Percentiles rank a stretch among this genome's conserved stretches.
These are phyloP conservation scores for Pseudococcus longispinus DNA, from an alignment of 2,888 invertebrate genomes.

Conservation along the genomic window DNA sequence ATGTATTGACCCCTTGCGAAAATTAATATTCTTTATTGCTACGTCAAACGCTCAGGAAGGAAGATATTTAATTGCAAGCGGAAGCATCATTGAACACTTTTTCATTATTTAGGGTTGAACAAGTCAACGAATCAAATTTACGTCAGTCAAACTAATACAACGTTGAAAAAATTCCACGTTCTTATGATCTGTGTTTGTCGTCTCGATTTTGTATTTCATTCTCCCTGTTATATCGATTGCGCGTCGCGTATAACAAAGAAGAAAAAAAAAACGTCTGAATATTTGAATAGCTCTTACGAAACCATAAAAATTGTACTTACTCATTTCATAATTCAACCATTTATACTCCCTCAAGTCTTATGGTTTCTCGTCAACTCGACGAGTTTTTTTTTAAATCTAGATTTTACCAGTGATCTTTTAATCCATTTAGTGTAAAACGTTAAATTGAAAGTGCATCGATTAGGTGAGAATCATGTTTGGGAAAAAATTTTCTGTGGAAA, in stretches of 20 bases:
- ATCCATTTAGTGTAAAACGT: constrained; percentile 21
- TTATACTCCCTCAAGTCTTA: constrained; percentile 16
- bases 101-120: not conserved
- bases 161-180: not conserved
- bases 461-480: not conserved
- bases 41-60: not conserved
- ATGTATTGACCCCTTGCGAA: not conserved
- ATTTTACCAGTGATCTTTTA: not conserved
- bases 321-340: constrained; percentile 32
- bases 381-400: not conserved
- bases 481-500: not conserved
- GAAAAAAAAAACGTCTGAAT: not conserved
- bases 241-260: not conserved
- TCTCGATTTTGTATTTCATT: not conserved
- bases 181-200: not conserved
- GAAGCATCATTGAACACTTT: not conserved
- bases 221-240: not conserved
- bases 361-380: constrained; percentile 29
- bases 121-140: constrained; percentile 6
- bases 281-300: constrained; percentile 26
- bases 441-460: not conserved
- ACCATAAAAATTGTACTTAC: constrained; percentile 26
- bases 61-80: not conserved
- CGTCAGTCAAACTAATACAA: not conserved
- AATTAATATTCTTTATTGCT: not conserved